phyloP scores from a whole-genome alignment of 1,140 invertebrate species.

The Drosophila ironensis region DNA sequence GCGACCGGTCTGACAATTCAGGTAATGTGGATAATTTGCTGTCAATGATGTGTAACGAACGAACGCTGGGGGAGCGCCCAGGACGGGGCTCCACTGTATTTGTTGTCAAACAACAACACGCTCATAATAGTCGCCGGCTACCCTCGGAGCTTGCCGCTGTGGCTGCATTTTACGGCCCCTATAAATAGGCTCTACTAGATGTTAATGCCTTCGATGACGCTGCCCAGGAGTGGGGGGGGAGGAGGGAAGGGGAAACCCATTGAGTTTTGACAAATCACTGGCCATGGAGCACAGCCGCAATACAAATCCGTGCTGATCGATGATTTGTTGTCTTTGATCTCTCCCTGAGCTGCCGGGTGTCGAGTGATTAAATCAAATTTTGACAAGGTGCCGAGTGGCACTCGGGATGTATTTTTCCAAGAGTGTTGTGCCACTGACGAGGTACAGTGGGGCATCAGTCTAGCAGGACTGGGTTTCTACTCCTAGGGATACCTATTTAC shows the following conservation, averaged over 20 bases:
- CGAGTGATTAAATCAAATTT: constrained; percentile 69
- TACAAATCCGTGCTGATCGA: constrained; percentile 57
- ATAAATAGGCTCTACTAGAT: constrained; percentile 68
- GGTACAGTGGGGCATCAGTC: constrained; percentile 19
- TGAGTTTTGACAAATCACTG: constrained; percentile 64
- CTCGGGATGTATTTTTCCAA: not conserved
- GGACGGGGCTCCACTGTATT: constrained; percentile 50
- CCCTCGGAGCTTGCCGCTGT: not conserved
- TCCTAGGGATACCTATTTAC: too few relatives aligned
- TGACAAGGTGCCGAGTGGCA: constrained; percentile 64
- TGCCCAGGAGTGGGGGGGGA: too few relatives aligned
- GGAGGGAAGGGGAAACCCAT: constrained; percentile 14
- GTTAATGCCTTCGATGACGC: constrained; percentile 48
- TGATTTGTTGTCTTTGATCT: constrained; percentile 75
- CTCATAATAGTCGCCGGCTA: constrained; percentile 51
- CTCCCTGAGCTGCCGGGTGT: constrained; percentile 15
- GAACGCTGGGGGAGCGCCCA: constrained; percentile 22
- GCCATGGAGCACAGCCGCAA: constrained; percentile 40
- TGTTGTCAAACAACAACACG: constrained; percentile 74
- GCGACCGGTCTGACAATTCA: constrained; percentile 71
- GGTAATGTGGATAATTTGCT: constrained; percentile 80
- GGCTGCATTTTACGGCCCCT: constrained; percentile 65
- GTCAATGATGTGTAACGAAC: constrained; percentile 77
- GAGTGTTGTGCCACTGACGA: not conserved
- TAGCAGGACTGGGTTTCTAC: too few relatives aligned